These are phyloP conservation scores for Sebastes oblongus DNA, from an alignment of 2,797 vertebrate species.

Conservation along the genomic window DNA sequence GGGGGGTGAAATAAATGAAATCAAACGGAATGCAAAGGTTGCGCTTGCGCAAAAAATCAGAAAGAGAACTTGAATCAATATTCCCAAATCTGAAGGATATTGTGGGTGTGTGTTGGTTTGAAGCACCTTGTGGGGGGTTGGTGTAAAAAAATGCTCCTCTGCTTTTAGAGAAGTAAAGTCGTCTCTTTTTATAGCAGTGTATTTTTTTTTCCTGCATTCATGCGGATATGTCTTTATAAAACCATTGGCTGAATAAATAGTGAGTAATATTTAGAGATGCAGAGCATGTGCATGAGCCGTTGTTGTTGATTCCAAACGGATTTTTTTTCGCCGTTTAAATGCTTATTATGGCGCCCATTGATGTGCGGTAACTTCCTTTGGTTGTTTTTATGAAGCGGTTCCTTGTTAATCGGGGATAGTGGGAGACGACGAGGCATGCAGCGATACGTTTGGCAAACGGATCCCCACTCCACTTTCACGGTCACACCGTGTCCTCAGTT, in stretches of 20 bases:
- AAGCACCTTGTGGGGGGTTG: conserved; percentile 35
- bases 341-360: conserved; percentile 54
- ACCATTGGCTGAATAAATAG: background rate
- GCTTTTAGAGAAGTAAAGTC: background rate
- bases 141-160: conserved; percentile 17
- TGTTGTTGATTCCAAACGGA: conserved; percentile 23
- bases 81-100: conserved; percentile 65
- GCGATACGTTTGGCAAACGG: conserved; percentile 57
- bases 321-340: conserved; percentile 44
- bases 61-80: conserved; percentile 63
- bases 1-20: conserved; percentile 54
- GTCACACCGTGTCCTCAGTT: conserved; percentile 69
- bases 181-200: background rate
- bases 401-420: conserved; percentile 54
- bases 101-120: conserved; percentile 20
- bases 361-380: conserved; percentile 63
- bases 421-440: conserved; percentile 56
- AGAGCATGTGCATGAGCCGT: conserved; percentile 15
- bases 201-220: background rate
- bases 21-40: conserved; percentile 54
- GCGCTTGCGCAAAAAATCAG: conserved; percentile 72
- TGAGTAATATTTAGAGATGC: conserved; percentile 3
- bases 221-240: background rate
- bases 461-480: conserved; percentile 59
- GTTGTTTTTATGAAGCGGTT: conserved; percentile 62